These are phyloP conservation scores for Leptobrachium ailaonicum DNA, from an alignment of 2,113 vertebrate species.

Conservation along the genomic window DNA sequence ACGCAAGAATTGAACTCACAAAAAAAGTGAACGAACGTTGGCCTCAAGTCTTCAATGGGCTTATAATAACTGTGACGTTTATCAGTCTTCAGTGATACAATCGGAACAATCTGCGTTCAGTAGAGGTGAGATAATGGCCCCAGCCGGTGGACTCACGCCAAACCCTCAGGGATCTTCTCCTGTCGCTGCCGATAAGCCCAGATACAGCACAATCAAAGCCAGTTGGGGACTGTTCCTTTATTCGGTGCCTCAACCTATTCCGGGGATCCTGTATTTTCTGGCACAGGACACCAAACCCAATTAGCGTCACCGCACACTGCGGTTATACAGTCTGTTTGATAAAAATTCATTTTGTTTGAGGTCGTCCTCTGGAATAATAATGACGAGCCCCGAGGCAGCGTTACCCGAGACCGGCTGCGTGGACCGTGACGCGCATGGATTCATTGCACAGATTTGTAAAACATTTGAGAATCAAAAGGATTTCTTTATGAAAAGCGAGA, in stretches of 20 bases:
- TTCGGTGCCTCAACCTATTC: not conserved
- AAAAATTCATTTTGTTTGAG: slow-evolving; percentile 8
- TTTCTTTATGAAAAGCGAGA: slow-evolving; percentile 17
- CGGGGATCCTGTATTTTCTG: not conserved
- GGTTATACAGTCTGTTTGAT: slow-evolving; percentile 46
- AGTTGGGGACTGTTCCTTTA: not conserved
- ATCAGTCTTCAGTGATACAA: no score
- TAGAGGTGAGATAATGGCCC: no score
- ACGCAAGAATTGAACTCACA: no score
- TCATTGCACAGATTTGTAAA: slow-evolving; percentile 44
- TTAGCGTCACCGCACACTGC: slow-evolving; percentile 9
- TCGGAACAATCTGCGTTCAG: no score
- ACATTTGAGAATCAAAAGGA: slow-evolving; percentile 40
- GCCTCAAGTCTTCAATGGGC: no score
- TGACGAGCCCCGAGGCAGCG: slow-evolving; percentile 16
- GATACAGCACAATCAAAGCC: no score
- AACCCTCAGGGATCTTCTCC: no score
- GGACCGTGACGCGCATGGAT: not conserved
- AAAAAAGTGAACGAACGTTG: no score
- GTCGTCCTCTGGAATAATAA: slow-evolving; percentile 41
- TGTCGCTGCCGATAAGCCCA: no score
- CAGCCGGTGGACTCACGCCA: no score
- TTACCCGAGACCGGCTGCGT: slow-evolving; percentile 19
- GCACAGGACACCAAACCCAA: slow-evolving; percentile 9
- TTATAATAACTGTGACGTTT: no score